Base-by-base conservation (phyloP, 2,888 invertebrate species). In the Pachydiplax longipennis region DNA sequence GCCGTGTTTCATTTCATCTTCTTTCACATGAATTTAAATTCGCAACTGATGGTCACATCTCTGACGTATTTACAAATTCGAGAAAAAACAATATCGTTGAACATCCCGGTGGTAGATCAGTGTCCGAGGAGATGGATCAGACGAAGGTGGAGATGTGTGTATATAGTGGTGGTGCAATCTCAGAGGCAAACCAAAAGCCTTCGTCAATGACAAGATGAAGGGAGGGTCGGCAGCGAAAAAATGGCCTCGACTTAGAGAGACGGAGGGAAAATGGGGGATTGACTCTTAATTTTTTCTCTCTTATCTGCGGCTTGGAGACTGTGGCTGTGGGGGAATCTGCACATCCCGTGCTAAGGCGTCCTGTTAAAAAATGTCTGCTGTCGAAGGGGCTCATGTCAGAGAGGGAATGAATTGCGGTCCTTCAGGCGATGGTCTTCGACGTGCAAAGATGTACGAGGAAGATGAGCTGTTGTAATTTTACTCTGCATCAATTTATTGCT, bases 231-330 rank as follows among this genome's bases (percentile, higher is more conserved):
- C n/a, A n/a, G 25, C 35, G 35, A 83, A 83, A 48, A 83, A 83
- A 83, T 83, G 35, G 58, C 58, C 58, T 1, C 25, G 83, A 58
- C 83, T 83, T 83, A 83, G 53, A 82, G 65, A 53, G 82, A 13
- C 83, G 58, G 35, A 44, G 61, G 35, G 58, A 61, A 61, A 37
- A 35, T 25, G 35, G 53, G 58, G 61, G 61, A 61, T 73, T 31
- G 87, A 87, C 61, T 37, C 87, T 87, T 87, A 87, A 87, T 87
- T 87, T 87, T 87, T 87, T 61, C 61, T 58, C 58, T 61, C 61
- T 87, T 87, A 87, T 87, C 87, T 87, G 87, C 61, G 87, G 83
- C 53, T 61, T 44, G 53, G 53, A 53, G 58, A 35, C 83, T 58
- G 58, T 35, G 58, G 87, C 37, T 61, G 37, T 22, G 13, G 73